Evolutionary conservation across 2,888 invertebrate genomes (phyloP).

Genomic region (Caenorhabditis sp.): DNA sequence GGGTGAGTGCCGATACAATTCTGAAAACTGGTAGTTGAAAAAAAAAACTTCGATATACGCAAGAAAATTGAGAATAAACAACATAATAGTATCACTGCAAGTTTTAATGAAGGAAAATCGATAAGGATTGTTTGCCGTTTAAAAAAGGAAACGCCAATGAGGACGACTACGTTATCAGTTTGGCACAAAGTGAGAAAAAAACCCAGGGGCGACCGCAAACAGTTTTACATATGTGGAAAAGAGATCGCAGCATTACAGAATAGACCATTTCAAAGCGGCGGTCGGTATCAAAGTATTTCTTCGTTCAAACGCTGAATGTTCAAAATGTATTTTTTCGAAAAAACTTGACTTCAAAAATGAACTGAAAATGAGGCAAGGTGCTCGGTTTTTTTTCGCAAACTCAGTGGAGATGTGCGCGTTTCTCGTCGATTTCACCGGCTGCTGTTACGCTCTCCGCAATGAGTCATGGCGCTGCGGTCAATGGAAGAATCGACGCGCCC

Average conservation of each 20-base stretch:
- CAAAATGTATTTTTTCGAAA: no score
- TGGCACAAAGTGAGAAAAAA: constrained; percentile 19
- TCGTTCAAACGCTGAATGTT: no score
- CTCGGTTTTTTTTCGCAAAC: no score
- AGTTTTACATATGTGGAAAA: constrained; percentile 25
- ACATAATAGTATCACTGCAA: background rate
- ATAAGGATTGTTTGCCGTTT: constrained; percentile 44
- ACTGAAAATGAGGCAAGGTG: no score
- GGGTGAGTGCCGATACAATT: constrained; percentile 37
- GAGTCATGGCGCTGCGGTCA: constrained; percentile 54
- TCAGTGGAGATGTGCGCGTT: no score
- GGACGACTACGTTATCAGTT: constrained; percentile 42
- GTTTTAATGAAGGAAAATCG: constrained; percentile 41
- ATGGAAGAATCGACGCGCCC: constrained; percentile 44
- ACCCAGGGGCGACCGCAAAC: constrained; percentile 24
- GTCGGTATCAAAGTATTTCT: no score
- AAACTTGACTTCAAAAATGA: no score
- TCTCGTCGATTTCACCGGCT: constrained; percentile 35
- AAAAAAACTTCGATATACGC: background rate
- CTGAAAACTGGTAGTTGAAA: constrained; percentile 20
- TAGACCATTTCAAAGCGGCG: no score
- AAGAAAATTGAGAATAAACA: background rate
- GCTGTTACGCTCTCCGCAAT: constrained; percentile 33
- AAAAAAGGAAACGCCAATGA: background rate
- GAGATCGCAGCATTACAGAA: constrained; percentile 30